phyloP scores from a whole-genome alignment of 2,888 invertebrate genomes.

The Bibio marci region DNA sequence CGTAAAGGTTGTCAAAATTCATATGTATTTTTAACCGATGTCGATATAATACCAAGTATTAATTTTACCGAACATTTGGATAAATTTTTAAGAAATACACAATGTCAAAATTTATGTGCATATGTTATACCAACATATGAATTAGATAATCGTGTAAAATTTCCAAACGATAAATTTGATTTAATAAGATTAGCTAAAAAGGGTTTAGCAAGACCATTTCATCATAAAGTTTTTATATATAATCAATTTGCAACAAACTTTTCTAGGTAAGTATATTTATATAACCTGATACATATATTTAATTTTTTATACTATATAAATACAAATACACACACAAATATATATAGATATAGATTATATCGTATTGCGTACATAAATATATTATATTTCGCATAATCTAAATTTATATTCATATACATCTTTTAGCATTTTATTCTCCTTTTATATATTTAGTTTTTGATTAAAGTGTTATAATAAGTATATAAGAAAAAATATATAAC shows the following conservation, averaged over 20 bases:
- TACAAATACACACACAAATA: too few relatives aligned
- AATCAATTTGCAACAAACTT: slow-evolving; percentile 88
- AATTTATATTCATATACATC: too few relatives aligned
- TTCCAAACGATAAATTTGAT: slow-evolving; percentile 67
- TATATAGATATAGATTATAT: too few relatives aligned
- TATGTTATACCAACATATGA: slow-evolving; percentile 86
- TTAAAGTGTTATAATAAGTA: too few relatives aligned
- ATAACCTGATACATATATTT: too few relatives aligned
- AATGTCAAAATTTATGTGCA: slow-evolving; percentile 51
- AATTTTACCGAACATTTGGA: slow-evolving; percentile 55
- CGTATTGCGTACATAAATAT: too few relatives aligned
- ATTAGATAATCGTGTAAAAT: slow-evolving; percentile 57
- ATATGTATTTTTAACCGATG: slow-evolving; percentile 70
- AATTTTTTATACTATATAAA: too few relatives aligned
- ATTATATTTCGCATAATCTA: too few relatives aligned
- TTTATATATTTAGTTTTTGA: too few relatives aligned
- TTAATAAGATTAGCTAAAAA: slow-evolving; percentile 57
- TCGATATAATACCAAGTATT: slow-evolving; percentile 70
- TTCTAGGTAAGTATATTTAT: slow-evolving; percentile 49
- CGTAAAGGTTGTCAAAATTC: slow-evolving; percentile 67
- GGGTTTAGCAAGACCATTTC: slow-evolving; percentile 73
- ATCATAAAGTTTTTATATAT: slow-evolving; percentile 79
- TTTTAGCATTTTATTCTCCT: too few relatives aligned
- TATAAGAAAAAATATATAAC: too few relatives aligned
- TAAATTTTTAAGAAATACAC: slow-evolving; percentile 41